Evolutionary conservation across 2,888 invertebrate genomes (phyloP), one percentile per base, ranked within the genome.

Genomic region (Frankliniella fusca): DNA sequence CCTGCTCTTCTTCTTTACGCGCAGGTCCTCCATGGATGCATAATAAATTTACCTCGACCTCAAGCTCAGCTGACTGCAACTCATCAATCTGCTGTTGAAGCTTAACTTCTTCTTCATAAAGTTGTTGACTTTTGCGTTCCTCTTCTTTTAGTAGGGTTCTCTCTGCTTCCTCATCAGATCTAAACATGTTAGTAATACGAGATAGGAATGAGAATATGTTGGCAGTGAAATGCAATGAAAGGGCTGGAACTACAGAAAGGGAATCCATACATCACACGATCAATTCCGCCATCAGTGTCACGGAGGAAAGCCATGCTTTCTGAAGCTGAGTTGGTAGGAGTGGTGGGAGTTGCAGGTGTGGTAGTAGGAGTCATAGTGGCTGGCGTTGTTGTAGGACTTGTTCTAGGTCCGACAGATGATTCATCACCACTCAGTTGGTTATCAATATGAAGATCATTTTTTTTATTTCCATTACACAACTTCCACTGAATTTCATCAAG

Each of bases 61-160:
- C 94, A 81, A 94, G 92, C 85, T 93, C 94, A 0, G 93, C 92
- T 80, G 92, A 91, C 85, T 93, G 93, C 84, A 94, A 87, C 87
- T 94, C 93, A 85, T 93, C 90, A 82, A 94, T 94, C 87, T 94
- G 94, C 80, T 94, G 90, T 84, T 94, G 93, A 81, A 95, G 86
- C 3, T 92, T 89, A 84, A 94, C 94, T 85, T 95, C 94, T 85
- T 94, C 94, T 84, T 94, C 94, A 5, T 93, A 92, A 48, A 95
- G 86, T 82, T 90, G 90, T 83, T 90, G 89, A 0, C 90, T 90
- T 86, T 94, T 92, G 84, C 92, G 91, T 83, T 93, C 92, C 86
- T 94, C 94, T 61, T 93, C 94, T 83, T 90, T 90, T 84, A 23
- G 70, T 2, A 76, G 27, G 1, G 70, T 76, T 12, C 70, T 76